A percentile compares a stretch with the other conserved stretches of the same genome.
Conservation (phyloP, 2,797 vertebrate genomes). For the Crocidura indochinensis region DNA sequence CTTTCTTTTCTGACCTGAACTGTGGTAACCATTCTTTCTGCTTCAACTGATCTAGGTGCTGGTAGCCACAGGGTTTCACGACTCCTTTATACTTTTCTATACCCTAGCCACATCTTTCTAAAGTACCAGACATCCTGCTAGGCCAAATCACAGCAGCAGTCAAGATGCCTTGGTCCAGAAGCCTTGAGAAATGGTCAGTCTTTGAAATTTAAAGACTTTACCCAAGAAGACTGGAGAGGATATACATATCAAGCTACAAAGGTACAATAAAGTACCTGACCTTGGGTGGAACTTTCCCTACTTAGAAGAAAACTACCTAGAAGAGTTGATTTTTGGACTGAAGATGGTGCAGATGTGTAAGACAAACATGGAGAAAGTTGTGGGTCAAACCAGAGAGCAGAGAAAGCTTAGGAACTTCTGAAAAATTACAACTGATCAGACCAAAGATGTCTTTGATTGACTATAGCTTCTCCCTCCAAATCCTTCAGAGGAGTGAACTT, state of each 20-base stretch:
- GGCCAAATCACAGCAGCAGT: slow-evolving; percentile 62
- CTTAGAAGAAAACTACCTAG: slow-evolving; percentile 41
- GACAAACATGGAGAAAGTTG: slow-evolving; percentile 1
- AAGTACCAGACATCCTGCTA: slow-evolving; percentile 64
- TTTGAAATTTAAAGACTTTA: slow-evolving; percentile 39
- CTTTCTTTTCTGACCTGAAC: neutral
- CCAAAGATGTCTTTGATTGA: slow-evolving; percentile 20
- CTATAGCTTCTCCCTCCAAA: neutral
- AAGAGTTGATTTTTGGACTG: slow-evolving; percentile 18
- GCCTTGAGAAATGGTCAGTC: slow-evolving; percentile 3
- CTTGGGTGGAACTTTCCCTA: slow-evolving; percentile 34
- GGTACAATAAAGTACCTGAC: slow-evolving; percentile 25
- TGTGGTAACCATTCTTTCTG: slow-evolving; percentile 1
- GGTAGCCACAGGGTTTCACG: neutral
- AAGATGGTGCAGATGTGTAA: slow-evolving; percentile 46
- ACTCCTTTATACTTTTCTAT: slow-evolving; percentile 49
- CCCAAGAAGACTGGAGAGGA: slow-evolving; percentile 29
- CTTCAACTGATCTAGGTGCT: neutral
- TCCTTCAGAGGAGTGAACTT: slow-evolving; percentile 10
- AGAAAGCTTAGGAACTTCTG: slow-evolving; percentile 27
- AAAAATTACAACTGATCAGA: slow-evolving; percentile 23
- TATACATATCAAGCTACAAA: neutral
- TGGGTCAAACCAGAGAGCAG: neutral
- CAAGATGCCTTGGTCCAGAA: neutral
- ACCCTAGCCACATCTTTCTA: slow-evolving; percentile 47